phyloP scores from a whole-genome alignment of 2,113 vertebrate species.

The Sus scrofa region T2T-Sscrofa CM000813.6:137498501-137499000 shows the following conservation, averaged over 20 bases:
- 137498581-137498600: background rate
- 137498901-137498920: background rate
- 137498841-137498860: background rate
- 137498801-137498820: background rate
- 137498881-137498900: background rate
- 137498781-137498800: background rate
- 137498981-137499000: too few species aligned
- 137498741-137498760: background rate
- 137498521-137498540: background rate
- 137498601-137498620: background rate
- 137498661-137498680: background rate
- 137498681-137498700: background rate
- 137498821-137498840: too few species aligned
- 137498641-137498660: background rate
- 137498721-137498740: background rate
- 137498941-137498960: background rate
- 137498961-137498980: background rate
- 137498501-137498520: background rate
- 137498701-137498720: background rate
- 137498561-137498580: background rate
- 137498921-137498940: background rate
- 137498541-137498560: background rate
- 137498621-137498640: background rate
- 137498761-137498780: background rate
- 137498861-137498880: background rate